Conservation (phyloP, 1,140 invertebrate species). For the Aplysia californica region DNA sequence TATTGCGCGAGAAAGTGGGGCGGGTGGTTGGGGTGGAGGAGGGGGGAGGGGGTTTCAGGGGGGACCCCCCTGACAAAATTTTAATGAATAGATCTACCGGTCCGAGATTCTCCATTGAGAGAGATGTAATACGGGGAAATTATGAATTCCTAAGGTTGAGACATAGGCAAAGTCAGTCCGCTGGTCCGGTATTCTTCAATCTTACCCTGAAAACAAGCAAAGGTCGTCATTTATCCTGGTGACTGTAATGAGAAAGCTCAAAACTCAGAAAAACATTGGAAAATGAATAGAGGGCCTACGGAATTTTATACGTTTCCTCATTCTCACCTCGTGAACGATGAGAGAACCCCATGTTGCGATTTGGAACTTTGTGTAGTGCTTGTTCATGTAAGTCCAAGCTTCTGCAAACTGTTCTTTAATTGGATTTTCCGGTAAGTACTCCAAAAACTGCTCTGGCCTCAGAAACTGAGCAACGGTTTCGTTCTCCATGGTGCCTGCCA, state of each 20-base stretch:
- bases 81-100: too few species aligned
- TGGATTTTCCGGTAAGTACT: conserved; percentile 52
- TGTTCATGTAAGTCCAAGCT: conserved; percentile 52
- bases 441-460: conserved; percentile 24
- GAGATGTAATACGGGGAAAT: too few species aligned
- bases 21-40: too few species aligned
- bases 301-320: background rate
- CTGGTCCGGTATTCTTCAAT: background rate
- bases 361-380: conserved; percentile 57
- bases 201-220: too few species aligned
- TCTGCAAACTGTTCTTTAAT: conserved; percentile 40
- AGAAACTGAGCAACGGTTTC: background rate
- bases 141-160: background rate
- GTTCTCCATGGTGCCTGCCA: conserved; percentile 37
- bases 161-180: background rate
- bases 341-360: conserved; percentile 60
- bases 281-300: too few species aligned
- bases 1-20: too few species aligned
- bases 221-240: too few species aligned
- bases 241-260: too few species aligned
- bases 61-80: too few species aligned
- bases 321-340: conserved; percentile 56
- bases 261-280: too few species aligned
- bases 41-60: too few species aligned
- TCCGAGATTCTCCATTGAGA: too few species aligned